Conservation (phyloP, 2,888 invertebrate species). For the Chrysodeixis includens region DNA sequence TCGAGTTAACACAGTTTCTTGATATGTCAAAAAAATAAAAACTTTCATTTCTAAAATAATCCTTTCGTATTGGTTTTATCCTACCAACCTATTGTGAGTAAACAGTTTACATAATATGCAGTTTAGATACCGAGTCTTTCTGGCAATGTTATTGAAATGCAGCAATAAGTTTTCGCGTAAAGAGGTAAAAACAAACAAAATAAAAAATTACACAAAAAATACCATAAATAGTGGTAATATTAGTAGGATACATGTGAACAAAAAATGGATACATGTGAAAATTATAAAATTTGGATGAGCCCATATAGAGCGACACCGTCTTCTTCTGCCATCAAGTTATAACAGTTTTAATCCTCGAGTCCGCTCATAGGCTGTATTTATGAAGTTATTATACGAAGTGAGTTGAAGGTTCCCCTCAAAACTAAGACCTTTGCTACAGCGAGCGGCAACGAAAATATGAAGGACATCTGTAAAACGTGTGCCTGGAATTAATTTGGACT, state of each 20-base stretch:
- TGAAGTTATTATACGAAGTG: conserved; percentile 41
- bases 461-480: conserved; percentile 62
- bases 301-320: background rate
- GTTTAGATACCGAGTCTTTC: too few relatives aligned
- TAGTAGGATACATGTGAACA: too few relatives aligned
- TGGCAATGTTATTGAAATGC: background rate
- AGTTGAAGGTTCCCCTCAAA: conserved; percentile 58
- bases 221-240: too few relatives aligned
- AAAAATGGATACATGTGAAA: too few relatives aligned
- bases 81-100: too few relatives aligned
- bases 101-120: too few relatives aligned
- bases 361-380: conserved; percentile 20
- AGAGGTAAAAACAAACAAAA: background rate
- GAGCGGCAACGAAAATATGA: conserved; percentile 60
- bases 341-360: background rate
- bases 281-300: too few relatives aligned
- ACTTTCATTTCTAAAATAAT: too few relatives aligned
- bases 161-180: background rate
- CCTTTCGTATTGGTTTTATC: too few relatives aligned
- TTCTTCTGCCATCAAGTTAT: background rate
- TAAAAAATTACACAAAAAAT: background rate
- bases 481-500: conserved; percentile 62
- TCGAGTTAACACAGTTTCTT: conserved; percentile 12
- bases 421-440: conserved; percentile 50
- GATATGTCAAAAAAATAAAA: too few relatives aligned